Conservation (phyloP, 2,113 vertebrate genomes). For the Orycteropus afer region DNA sequence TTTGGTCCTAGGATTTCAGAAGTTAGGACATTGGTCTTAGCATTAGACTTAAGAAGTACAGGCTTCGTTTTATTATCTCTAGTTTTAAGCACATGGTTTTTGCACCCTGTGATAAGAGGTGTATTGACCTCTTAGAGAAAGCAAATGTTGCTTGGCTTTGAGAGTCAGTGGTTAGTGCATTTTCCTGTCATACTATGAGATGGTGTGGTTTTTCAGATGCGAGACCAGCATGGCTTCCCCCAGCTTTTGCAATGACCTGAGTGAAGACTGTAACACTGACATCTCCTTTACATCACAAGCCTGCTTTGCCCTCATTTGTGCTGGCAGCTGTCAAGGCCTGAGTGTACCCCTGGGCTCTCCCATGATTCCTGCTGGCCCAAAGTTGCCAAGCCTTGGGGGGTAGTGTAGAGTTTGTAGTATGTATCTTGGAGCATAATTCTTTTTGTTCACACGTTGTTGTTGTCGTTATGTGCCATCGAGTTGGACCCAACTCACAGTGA, state of each 20-base stretch:
- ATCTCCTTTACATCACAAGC: background rate
- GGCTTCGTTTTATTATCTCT: background rate
- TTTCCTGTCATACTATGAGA: fast-evolving
- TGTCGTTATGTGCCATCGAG: no score
- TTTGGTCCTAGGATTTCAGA: background rate
- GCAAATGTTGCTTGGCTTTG: background rate
- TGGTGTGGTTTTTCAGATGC: background rate
- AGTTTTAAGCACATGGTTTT: background rate
- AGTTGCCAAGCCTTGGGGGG: no score
- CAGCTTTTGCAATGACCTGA: background rate
- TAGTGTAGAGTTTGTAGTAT: fast-evolving
- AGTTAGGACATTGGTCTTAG: fast-evolving
- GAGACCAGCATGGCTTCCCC: background rate
- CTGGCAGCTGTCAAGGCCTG: background rate
- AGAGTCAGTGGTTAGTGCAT: no score
- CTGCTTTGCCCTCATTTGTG: background rate
- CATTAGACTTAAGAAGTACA: fast-evolving
- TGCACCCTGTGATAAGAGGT: background rate
- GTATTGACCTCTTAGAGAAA: background rate
- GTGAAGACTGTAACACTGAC: background rate
- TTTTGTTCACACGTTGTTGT: background rate
- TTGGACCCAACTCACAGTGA: no score
- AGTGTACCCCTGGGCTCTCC: background rate
- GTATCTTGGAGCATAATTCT: background rate
- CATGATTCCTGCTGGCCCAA: background rate